Evolutionary conservation across 2,888 invertebrate genomes (phyloP).

Genomic region (Mimas tiliae): DNA sequence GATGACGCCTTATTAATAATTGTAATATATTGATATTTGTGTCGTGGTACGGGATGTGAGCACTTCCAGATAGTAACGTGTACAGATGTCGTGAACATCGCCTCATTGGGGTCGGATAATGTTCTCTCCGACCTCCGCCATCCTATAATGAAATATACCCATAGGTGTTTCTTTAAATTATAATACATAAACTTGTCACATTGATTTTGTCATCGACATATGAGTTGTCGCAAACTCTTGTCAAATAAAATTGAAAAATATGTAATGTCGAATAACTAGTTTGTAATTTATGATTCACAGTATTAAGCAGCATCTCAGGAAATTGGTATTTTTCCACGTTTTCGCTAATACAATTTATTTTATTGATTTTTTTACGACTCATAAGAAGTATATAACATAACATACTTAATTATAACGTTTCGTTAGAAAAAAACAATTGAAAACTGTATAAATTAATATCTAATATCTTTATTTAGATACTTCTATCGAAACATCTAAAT

Average conservation of each 20-base stretch:
- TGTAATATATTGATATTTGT: not conserved
- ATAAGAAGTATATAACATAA: not conserved
- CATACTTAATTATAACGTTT: too few species aligned
- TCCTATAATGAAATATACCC: not conserved
- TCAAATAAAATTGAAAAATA: not conserved
- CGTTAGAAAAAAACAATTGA: too few species aligned
- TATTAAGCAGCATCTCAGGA: not conserved
- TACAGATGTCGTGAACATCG: not conserved
- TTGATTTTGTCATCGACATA: not conserved
- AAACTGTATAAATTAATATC: too few species aligned
- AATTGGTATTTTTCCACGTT: not conserved
- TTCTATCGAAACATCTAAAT: too few species aligned
- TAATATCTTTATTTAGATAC: too few species aligned
- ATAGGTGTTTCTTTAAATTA: too few species aligned
- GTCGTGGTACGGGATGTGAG: not conserved
- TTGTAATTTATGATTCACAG: not conserved
- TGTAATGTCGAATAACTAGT: not conserved
- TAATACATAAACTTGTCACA: not conserved
- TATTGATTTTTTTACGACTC: not conserved
- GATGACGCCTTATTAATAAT: not conserved
- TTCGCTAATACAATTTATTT: slow-evolving; percentile 1
- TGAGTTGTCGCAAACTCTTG: not conserved
- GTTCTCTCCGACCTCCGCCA: not conserved
- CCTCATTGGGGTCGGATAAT: not conserved
- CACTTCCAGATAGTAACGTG: slow-evolving; percentile 1